A percentile compares a stretch with the other conserved stretches of the same genome.
Conservation (phyloP, 2,113 vertebrate species). For the Cygnus atratus region DNA sequence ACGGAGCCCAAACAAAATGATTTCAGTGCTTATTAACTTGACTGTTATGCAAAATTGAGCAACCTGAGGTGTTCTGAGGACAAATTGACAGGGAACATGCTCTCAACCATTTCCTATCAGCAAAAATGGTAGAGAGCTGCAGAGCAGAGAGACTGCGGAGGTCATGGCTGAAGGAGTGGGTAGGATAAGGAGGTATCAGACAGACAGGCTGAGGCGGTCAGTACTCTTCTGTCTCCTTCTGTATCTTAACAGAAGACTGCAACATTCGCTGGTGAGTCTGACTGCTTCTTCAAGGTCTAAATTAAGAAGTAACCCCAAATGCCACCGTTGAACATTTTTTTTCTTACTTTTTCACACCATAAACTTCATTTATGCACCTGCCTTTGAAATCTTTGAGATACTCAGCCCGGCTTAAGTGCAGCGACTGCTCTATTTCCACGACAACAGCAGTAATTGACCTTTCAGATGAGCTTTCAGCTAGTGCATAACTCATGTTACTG, state of each 20-base stretch:
- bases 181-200: not conserved
- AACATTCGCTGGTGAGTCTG: not conserved
- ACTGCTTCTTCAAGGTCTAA: not conserved
- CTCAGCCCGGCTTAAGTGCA: not conserved
- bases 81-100: not conserved
- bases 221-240: not conserved
- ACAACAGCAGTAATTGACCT: not conserved
- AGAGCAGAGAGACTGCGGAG: not conserved
- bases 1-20: not conserved
- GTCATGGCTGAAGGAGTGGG: not conserved
- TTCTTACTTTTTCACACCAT: not conserved
- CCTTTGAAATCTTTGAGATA: not conserved
- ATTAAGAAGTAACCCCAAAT: not conserved
- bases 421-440: not conserved
- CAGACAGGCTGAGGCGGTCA: not conserved
- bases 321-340: not conserved
- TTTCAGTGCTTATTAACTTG: not conserved
- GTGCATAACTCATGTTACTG: not conserved
- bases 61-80: not conserved
- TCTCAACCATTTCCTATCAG: not conserved
- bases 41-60: not conserved
- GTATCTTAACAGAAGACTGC: not conserved
- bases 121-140: not conserved
- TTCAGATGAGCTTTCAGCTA: not conserved
- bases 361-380: not conserved